Evolutionary conservation across 2,797 vertebrate species (phyloP).

Genomic region (Pseudotriccus pelzelni): DNA sequence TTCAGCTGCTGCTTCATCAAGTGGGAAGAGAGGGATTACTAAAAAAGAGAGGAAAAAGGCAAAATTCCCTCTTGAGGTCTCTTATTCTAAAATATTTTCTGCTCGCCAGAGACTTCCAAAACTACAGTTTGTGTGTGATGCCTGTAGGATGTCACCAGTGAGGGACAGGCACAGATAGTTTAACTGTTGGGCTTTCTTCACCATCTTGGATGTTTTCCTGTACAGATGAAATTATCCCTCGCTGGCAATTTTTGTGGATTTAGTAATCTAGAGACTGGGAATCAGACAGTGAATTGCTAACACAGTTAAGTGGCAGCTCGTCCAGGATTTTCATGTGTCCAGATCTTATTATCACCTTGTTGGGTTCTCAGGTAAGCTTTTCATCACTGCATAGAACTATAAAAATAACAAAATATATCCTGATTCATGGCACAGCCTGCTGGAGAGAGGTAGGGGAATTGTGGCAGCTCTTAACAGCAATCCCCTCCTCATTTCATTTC

Average conservation of each 20-base stretch:
- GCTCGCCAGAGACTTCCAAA: not conserved
- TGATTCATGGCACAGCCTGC: conserved; percentile 23
- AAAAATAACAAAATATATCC: conserved; percentile 38
- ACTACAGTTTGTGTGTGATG: not conserved
- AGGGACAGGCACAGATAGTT: not conserved
- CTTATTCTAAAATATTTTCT: not conserved
- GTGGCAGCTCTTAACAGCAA: conserved; percentile 20
- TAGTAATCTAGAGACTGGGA: not conserved
- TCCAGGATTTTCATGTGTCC: not conserved
- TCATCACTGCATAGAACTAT: not conserved
- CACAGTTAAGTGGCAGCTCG: not conserved
- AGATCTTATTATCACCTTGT: not conserved
- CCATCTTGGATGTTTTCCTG: not conserved
- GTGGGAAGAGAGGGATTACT: not conserved
- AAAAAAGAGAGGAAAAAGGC: not conserved
- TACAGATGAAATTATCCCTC: not conserved
- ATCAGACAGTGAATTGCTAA: not conserved
- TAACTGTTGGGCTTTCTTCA: not conserved
- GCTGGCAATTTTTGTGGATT: not conserved
- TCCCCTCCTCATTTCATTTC: conserved; percentile 19
- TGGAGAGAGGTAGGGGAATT: conserved; percentile 45
- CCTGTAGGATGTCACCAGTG: not conserved
- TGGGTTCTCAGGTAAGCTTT: not conserved
- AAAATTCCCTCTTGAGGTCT: not conserved
- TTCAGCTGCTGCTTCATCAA: not conserved